Conservation (phyloP, 2,113 vertebrate species). For the Glaucidium brasilianum region DNA sequence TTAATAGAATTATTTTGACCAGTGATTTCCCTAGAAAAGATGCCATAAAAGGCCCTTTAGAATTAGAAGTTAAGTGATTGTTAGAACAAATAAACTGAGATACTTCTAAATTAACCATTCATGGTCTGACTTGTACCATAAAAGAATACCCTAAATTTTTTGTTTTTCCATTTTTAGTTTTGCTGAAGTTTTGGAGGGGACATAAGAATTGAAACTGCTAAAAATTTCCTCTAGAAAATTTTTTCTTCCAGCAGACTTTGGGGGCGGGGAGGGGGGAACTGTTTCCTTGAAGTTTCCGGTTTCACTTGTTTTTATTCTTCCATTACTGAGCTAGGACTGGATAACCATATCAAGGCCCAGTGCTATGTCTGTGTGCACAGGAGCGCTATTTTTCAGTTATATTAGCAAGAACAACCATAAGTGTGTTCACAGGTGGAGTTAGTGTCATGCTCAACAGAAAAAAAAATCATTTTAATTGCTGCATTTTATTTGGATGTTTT, state of each 20-base stretch:
- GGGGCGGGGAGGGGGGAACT: background rate
- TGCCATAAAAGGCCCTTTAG: background rate
- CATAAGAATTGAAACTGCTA: background rate
- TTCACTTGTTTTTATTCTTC: slow-evolving; percentile 42
- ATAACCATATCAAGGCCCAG: background rate
- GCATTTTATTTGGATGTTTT: slow-evolving; percentile 70
- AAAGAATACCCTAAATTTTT: background rate
- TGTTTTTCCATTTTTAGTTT: background rate
- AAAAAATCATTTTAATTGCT: slow-evolving; percentile 60
- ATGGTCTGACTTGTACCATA: background rate
- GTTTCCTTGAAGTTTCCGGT: background rate
- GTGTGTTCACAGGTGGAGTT: slow-evolving; percentile 26
- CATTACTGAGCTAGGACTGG: background rate
- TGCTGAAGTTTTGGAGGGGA: background rate
- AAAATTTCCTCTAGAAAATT: background rate
- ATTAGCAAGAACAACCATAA: slow-evolving; percentile 49
- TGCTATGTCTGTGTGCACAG: slow-evolving; percentile 37
- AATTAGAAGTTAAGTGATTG: background rate
- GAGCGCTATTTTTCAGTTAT: slow-evolving; percentile 3
- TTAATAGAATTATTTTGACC: background rate
- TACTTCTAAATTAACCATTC: background rate
- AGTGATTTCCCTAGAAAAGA: background rate
- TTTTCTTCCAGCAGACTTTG: background rate
- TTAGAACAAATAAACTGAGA: background rate
- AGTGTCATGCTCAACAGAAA: slow-evolving; percentile 39